These are phyloP conservation scores for Cryptoblepharus egeriae DNA, from an alignment of 2,797 vertebrate genomes.

Conservation along the genomic window DNA sequence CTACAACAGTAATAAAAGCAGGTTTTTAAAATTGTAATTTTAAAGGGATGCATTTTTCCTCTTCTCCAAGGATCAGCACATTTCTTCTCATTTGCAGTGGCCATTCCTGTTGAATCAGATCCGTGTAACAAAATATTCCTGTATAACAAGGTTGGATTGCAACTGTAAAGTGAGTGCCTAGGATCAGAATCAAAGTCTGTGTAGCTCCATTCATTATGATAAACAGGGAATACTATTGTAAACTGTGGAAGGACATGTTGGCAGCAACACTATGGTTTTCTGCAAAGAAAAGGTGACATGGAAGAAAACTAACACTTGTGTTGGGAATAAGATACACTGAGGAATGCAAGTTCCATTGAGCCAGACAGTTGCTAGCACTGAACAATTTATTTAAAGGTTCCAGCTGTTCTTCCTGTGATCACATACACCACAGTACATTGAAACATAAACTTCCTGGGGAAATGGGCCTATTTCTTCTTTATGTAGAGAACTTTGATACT, in stretches of 20 bases:
- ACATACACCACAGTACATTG: not conserved
- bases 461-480: conserved; percentile 6
- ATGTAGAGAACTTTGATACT: not conserved
- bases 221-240: not conserved
- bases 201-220: not conserved
- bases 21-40: too few relatives aligned
- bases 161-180: too few relatives aligned
- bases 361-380: not conserved
- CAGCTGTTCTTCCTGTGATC: conserved; percentile 19
- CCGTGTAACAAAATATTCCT: too few relatives aligned
- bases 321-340: not conserved
- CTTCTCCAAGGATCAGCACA: too few relatives aligned
- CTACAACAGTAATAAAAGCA: too few relatives aligned
- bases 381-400: not conserved
- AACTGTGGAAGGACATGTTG: not conserved
- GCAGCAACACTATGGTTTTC: not conserved
- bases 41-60: too few relatives aligned
- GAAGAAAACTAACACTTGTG: not conserved
- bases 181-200: not conserved
- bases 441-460: not conserved
- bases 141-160: too few relatives aligned
- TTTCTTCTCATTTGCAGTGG: too few relatives aligned
- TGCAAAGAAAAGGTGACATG: not conserved
- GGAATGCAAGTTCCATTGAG: not conserved
- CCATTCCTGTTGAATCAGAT: too few relatives aligned